Percentiles rank a stretch among this genome's conserved stretches.
phyloP scores from a whole-genome alignment of 1,140 invertebrate genomes.

The Pteromalus puparum region DNA sequence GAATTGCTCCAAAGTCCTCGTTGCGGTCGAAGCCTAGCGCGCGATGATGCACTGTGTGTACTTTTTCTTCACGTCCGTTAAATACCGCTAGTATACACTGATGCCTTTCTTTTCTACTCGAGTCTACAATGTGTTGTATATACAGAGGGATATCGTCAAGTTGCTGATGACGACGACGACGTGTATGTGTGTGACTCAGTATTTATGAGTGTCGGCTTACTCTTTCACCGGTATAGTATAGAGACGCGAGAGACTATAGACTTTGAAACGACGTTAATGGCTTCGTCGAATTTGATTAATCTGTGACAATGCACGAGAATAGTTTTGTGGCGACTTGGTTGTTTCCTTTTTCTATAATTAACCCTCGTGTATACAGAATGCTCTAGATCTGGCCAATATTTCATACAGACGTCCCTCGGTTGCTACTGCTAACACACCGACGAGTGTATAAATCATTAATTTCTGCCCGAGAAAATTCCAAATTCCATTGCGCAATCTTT shows the following conservation, averaged over 20 bases:
- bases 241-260: not conserved
- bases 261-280: not conserved
- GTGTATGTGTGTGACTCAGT: not conserved
- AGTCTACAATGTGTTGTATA: not conserved
- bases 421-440: too few species aligned
- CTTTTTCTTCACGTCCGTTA: not conserved
- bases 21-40: slow-evolving; percentile 20
- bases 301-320: not conserved
- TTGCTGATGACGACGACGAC: too few species aligned
- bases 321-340: too few species aligned
- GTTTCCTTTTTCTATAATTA: too few species aligned
- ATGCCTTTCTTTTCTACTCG: not conserved
- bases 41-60: not conserved
- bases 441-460: too few species aligned
- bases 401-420: too few species aligned
- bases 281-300: slow-evolving; percentile 27
- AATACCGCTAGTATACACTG: too few species aligned
- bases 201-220: slow-evolving; percentile 48
- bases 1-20: not conserved
- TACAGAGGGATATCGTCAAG: not conserved
- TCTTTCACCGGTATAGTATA: not conserved
- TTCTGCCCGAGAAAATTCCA: not conserved
- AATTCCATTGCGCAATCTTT: not conserved
- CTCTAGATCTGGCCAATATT: too few species aligned
- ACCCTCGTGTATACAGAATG: too few species aligned